A percentile compares a stretch with the other conserved stretches of the same genome.
These are phyloP conservation scores for Agrochola lota DNA, from an alignment of 2,888 invertebrate species.

Conservation along the genomic window DNA sequence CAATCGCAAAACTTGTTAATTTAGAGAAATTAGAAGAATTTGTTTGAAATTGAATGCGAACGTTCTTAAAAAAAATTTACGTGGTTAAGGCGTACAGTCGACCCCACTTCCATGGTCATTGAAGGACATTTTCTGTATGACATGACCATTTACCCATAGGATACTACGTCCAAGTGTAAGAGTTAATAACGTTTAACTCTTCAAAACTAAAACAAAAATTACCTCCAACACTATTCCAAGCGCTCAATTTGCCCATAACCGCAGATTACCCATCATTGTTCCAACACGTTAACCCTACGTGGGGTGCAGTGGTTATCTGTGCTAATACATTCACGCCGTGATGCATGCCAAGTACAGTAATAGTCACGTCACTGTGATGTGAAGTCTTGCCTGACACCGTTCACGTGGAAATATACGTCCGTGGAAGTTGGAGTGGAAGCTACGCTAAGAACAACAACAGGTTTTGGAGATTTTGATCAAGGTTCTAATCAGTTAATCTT, in stretches of 20 bases:
- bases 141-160: neutral
- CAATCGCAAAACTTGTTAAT: neutral
- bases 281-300: neutral
- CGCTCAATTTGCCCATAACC: neutral
- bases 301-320: slow-evolving; percentile 13
- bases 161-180: neutral
- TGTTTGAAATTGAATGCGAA: too few relatives aligned
- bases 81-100: too few relatives aligned
- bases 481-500: neutral
- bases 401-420: slow-evolving; percentile 22
- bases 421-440: neutral
- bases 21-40: too few relatives aligned
- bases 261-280: slow-evolving; percentile 21
- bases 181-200: neutral
- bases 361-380: slow-evolving; percentile 46
- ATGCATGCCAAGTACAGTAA: slow-evolving; percentile 54
- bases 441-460: neutral
- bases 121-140: neutral
- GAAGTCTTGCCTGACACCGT: slow-evolving; percentile 40
- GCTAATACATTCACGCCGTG: slow-evolving; percentile 39
- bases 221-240: neutral
- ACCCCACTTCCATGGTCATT: neutral
- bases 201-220: neutral
- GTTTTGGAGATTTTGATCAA: neutral
- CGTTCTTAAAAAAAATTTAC: too few relatives aligned